Conservation (phyloP, 2,888 invertebrate species). For the Synanthedon formicaeformis region DNA sequence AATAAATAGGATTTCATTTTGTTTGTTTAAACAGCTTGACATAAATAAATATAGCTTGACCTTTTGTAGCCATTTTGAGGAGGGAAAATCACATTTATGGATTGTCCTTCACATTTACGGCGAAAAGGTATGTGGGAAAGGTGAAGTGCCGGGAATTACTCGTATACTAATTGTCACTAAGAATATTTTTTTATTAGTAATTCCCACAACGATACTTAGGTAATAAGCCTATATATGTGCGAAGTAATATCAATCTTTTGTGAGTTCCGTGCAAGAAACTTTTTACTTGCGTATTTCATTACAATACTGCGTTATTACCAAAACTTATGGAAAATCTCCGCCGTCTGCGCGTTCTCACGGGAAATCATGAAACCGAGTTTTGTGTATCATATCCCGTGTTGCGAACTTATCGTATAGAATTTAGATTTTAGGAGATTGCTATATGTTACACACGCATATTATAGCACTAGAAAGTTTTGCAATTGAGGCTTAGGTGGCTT, state of each 20-base stretch:
- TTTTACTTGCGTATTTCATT: conserved; percentile 1
- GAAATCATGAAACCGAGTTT: conserved; percentile 28
- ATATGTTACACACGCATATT: background rate
- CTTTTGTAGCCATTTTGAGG: too few species aligned
- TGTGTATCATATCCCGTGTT: conserved; percentile 19
- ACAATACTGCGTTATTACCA: conserved; percentile 7
- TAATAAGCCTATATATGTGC: too few species aligned
- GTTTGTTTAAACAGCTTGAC: too few species aligned
- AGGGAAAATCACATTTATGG: too few species aligned
- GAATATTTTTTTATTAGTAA: too few species aligned
- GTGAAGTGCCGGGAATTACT: too few species aligned
- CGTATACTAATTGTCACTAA: too few species aligned
- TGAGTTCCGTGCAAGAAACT: background rate
- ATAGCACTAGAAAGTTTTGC: background rate
- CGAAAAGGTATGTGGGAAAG: too few species aligned
- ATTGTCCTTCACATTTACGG: too few species aligned
- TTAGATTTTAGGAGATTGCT: conserved; percentile 1
- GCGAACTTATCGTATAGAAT: conserved; percentile 9
- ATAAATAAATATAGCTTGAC: too few species aligned
- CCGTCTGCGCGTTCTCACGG: conserved; percentile 16
- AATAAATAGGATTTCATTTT: too few species aligned
- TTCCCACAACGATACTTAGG: too few species aligned
- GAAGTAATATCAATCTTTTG: background rate
- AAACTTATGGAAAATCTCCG: conserved; percentile 18
- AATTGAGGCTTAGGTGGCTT: background rate